Conservation (phyloP, 2,113 vertebrate genomes). For the Larimichthys crocea region DNA sequence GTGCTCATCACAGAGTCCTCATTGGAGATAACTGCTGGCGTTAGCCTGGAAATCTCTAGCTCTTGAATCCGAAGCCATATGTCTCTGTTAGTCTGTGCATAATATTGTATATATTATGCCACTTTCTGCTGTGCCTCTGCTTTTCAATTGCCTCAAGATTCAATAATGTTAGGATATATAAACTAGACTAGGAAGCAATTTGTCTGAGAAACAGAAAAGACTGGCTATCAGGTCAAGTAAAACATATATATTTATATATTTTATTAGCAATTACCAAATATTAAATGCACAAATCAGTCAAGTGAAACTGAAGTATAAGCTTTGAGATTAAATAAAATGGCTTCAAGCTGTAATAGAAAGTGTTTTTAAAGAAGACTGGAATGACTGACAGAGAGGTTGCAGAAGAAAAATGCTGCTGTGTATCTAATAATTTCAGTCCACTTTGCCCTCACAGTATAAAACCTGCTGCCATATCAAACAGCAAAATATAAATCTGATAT, state of each 20-base stretch:
- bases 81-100: constrained; percentile 72
- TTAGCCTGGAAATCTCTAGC: constrained; percentile 64
- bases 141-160: constrained; percentile 26
- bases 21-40: constrained; percentile 75
- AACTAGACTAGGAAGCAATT: constrained; percentile 5
- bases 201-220: neutral
- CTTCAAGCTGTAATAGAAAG: neutral
- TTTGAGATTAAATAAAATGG: neutral
- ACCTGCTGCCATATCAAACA: neutral
- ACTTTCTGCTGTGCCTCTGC: constrained; percentile 15
- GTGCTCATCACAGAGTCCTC: constrained; percentile 69
- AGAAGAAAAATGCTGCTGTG: neutral
- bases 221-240: neutral
- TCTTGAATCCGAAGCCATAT: constrained; percentile 70
- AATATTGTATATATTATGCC: constrained; percentile 60
- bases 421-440: neutral
- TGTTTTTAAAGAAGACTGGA: too few species aligned
- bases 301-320: neutral
- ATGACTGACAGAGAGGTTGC: neutral
- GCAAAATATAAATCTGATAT: neutral
- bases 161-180: constrained; percentile 15
- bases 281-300: neutral
- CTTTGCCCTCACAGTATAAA: neutral
- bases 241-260: neutral
- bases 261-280: neutral